These are phyloP conservation scores for Eucera pruinosa DNA, from an alignment of 2,888 invertebrate species.

Conservation along the genomic window DNA sequence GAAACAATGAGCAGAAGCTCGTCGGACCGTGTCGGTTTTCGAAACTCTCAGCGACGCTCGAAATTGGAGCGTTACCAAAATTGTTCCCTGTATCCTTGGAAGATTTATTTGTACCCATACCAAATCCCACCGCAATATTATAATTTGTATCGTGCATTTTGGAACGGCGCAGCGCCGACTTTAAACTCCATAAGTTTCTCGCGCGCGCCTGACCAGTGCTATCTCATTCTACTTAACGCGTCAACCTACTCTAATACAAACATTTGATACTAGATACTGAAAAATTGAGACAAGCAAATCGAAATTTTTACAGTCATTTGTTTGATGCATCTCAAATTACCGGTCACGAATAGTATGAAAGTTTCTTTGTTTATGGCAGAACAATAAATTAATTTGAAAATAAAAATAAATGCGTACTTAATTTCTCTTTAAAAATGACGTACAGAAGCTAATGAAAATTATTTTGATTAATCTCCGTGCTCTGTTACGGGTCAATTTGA, in stretches of 20 bases:
- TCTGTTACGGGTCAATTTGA: no score
- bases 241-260: neutral
- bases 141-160: conserved; percentile 16
- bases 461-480: no score
- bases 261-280: no score
- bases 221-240: conserved; percentile 29
- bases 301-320: no score
- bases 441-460: no score
- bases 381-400: no score
- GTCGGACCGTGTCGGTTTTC: conserved; percentile 45
- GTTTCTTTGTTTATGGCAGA: no score
- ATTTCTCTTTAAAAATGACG: no score
- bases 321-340: no score
- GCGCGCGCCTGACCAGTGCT: conserved; percentile 26
- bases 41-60: conserved; percentile 25
- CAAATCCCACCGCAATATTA: conserved; percentile 23
- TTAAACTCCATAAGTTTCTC: conserved; percentile 8
- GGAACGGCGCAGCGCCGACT: neutral
- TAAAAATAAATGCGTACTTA: no score
- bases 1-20: conserved; percentile 43
- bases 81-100: conserved; percentile 44
- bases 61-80: conserved; percentile 53
- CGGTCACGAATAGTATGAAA: no score
- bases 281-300: no score
- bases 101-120: conserved; percentile 43